Base-by-base conservation (phyloP, 1,140 invertebrate species). In the Dryas iulia region DNA sequence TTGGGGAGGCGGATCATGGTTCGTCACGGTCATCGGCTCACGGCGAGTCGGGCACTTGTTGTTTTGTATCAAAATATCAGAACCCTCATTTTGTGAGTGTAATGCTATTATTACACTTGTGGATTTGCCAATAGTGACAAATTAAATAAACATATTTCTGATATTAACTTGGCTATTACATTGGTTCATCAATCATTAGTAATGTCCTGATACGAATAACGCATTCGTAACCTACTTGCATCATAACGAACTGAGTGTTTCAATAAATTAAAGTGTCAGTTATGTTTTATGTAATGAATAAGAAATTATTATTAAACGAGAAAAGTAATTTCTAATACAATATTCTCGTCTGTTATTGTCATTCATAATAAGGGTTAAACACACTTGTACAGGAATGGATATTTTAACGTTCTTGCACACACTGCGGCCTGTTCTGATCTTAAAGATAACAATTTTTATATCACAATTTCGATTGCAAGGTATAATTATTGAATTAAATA, bases 181-280 rank as follows among this genome's bases (percentile, higher is more conserved):
- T 21, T 47, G 63, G 66, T 59, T 78, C 79, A 86, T 87, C 81
- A 82, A 87, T 87, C 83, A 82, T 59, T 73, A 25, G 59, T 65
- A 67, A 69, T 67, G 72, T 79, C 69, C 68, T 63, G 80, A 81
- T 79, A 82, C 67, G 74, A 73, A 74, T 77, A 77, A 80, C 67
- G 67, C 77, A 80, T 83, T 76, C 71, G 69, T 81, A 78, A 79
- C 78, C 79, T 69, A 77, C 76, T 83, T 74, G 69, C 67, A 66
- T 58, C 54, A 65, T 59, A 62, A 72, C 71, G 59, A 59, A 47
- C 71, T 56, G 60, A 67, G 74, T 69, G 71, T 81, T 79, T 63
- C 77, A 73, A 84, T 79, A 88, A 82, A 86, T 86, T 83, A 72
- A 83, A 74, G 76, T 85, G 83, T 84, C 83, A 82, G 74, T 77